Conservation (phyloP, 2,888 invertebrate species). For the Tipula confusa region DNA sequence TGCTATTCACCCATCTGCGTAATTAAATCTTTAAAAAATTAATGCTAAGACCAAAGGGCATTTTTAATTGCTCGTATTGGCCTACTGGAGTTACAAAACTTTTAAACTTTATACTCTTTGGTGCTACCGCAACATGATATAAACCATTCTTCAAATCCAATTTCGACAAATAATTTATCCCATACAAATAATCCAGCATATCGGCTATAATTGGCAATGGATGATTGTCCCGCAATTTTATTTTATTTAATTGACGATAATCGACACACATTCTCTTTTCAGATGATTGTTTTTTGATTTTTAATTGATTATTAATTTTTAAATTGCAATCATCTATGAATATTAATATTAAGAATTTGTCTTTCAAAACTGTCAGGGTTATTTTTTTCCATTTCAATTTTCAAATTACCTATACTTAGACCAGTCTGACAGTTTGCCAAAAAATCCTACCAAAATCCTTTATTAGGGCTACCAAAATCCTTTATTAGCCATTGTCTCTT, state of each 20-base stretch:
- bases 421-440: neutral
- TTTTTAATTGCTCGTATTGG: neutral
- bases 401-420: neutral
- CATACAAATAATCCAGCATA: too few relatives aligned
- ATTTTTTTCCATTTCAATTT: neutral
- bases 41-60: too few relatives aligned
- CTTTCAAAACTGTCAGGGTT: neutral
- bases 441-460: neutral
- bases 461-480: neutral
- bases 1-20: too few relatives aligned
- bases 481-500: neutral
- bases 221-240: too few relatives aligned
- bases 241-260: neutral
- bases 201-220: too few relatives aligned
- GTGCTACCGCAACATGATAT: too few relatives aligned
- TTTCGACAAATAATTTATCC: neutral
- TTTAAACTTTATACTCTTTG: too few relatives aligned
- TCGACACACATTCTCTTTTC: neutral
- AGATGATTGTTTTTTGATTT: neutral
- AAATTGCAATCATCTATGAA: neutral
- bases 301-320: neutral
- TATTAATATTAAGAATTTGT: neutral
- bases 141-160: too few relatives aligned
- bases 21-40: too few relatives aligned
- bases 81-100: too few relatives aligned